These are phyloP conservation scores for Solenopsis invicta DNA, from an alignment of 1,140 invertebrate genomes.

Conservation along the genomic window DNA sequence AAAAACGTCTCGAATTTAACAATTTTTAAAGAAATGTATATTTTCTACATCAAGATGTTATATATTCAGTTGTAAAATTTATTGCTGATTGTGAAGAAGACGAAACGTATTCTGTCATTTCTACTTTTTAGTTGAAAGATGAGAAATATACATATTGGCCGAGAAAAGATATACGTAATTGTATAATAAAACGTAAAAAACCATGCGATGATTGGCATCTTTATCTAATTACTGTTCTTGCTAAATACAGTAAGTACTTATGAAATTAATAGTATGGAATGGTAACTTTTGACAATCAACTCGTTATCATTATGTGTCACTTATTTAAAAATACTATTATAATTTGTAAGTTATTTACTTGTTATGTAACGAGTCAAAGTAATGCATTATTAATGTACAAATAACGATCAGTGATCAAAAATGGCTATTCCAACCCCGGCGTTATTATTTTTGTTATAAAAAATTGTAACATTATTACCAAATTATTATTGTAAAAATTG, in stretches of 20 bases:
- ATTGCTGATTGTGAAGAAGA: background rate
- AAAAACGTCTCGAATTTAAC: background rate
- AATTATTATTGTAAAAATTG: too few relatives aligned
- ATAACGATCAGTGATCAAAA: background rate
- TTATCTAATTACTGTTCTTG: background rate
- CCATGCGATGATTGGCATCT: background rate
- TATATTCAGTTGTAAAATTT: conserved; percentile 19
- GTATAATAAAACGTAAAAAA: background rate
- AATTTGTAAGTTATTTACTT: too few relatives aligned
- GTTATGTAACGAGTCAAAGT: too few relatives aligned
- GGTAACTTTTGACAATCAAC: too few relatives aligned
- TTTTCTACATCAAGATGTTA: background rate
- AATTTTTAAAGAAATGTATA: background rate
- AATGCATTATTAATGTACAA: background rate
- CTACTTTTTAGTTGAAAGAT: conserved; percentile 9
- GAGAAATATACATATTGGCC: background rate
- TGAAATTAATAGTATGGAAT: too few relatives aligned
- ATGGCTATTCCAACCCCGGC: too few relatives aligned
- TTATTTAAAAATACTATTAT: too few relatives aligned
- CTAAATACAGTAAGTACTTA: conserved; percentile 13
- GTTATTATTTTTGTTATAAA: too few relatives aligned
- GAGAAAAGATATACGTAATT: conserved; percentile 6
- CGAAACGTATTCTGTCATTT: conserved; percentile 5
- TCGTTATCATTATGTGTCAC: too few relatives aligned
- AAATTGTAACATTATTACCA: too few relatives aligned